Base-by-base conservation (phyloP, 2,888 invertebrate species). In the Parasteatoda lunata region DNA sequence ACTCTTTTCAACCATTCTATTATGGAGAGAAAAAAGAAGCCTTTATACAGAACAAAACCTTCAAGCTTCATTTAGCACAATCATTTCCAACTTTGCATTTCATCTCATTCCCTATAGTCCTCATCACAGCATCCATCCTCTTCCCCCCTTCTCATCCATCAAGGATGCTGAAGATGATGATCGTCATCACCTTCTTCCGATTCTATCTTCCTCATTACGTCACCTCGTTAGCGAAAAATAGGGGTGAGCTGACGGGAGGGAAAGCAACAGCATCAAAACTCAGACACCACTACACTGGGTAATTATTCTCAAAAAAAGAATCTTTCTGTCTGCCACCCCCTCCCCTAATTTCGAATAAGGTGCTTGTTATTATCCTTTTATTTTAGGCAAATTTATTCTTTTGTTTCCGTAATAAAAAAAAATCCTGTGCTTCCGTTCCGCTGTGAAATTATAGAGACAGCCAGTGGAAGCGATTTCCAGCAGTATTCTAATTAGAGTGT, bases 151-250 rank as follows among this genome's bases (percentile, higher is more conserved):
- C 11, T 70, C 48, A 13, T 15, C 70, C 48, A 49, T 49, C 48
- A 49, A 13, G n/a, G 49, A 70, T 70, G 70, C 48, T 47, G 48
- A 45, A n/a, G 70, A 70, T 13, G 70, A 70, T 49, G 49, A 70
- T 70, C 13, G 30, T 68, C 30, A 68, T 30, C 66, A 5, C 66
- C 45, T 30, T 15, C 48, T 11, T 48, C 70, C 54, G 59, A 59
- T 73, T 59, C 45, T 59, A 11, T 45, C 73, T 48, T 70, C 54
- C 54, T 73, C 59, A 73, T 47, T 65, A 64, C 52, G n/a, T 47
- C 76, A 47, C 49, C 76, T 76, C 76, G 65, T 76, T 76, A 76
- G 76, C 48, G 30, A 65, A 30, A 51, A 9, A 54, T 5, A 68
- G 30, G n/a, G 49, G 49, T 48, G 51, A 68, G 66, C 13, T 15